Evolutionary conservation across 2,888 invertebrate genomes (phyloP), one percentile per base, ranked within the genome.

Genomic region (Drosophila barbarae): DNA sequence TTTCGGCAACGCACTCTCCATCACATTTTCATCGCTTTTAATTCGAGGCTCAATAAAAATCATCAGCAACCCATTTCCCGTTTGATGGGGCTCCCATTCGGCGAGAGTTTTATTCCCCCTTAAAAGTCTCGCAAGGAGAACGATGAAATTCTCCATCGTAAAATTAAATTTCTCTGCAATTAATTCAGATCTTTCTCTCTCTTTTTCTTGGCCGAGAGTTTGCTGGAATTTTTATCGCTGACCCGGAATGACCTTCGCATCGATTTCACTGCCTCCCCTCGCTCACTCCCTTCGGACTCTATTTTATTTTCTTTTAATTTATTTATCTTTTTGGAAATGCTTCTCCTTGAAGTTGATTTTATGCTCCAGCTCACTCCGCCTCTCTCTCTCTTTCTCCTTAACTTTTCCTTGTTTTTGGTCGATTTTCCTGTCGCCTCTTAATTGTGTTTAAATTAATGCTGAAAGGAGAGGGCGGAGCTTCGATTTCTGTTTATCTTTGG

Each of bases 151-250:
- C 60, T 32, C 18, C 28, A 54, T 46, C 68, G 60, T 68, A 51
- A 68, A 69, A 55, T 55, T 68, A 46, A 51, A 72, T 51, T 58
- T 46, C 52, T 56, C 59, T 39, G 67, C 56, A 60, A 72, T 72
- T 73, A 73, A 61, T 75, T 68, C 15, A 46, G 68, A 49, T 18
- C 42, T 55, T 51, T 39, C 39, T 55, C 53, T 39, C 39, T 32
- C 39, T 32, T 23, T 18, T 41, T 44, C 23, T 36, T 21, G 21
- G 9, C 26, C 18, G 51, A 38, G 38, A 51, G 18, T 56, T 50
- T 23, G 28, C 36, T 44, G 47, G 52, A 63, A 56, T 64, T 75
- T 71, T 75, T 58, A 64, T 39, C 58, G 58, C 56, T 46, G 71
- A 58, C 64, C 58, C 51, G 28, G 39, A 59, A 56, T 60, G 59